phyloP scores from a whole-genome alignment of 2,113 vertebrate genomes.

The Myrmecophaga tridactyla region DNA sequence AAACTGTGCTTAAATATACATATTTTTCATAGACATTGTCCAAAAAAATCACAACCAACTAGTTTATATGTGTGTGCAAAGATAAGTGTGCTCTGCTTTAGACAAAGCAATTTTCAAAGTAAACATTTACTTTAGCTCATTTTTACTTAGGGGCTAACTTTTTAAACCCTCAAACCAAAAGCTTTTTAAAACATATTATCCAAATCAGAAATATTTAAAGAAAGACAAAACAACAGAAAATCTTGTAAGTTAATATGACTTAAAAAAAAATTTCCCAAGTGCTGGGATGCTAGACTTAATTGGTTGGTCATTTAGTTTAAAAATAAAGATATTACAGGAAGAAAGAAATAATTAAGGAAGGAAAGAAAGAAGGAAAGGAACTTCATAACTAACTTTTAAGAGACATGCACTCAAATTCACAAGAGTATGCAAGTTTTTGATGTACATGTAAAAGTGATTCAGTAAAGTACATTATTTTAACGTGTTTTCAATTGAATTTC shows the following conservation, averaged over 20 bases:
- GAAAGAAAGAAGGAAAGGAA: neutral
- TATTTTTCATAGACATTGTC: neutral
- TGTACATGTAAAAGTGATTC: neutral
- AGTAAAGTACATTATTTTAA: neutral
- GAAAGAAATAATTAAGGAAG: neutral
- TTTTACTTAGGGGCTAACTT: constrained; percentile 1
- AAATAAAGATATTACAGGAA: neutral
- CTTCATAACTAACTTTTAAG: neutral
- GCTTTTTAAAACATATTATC: neutral
- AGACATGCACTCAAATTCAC: neutral
- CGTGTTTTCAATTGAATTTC: neutral
- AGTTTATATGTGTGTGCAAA: neutral
- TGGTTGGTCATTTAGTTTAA: neutral
- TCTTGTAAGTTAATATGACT: neutral
- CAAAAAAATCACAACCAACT: neutral
- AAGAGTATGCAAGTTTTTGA: neutral
- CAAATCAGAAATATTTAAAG: neutral
- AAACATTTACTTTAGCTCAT: neutral
- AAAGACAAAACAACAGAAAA: neutral
- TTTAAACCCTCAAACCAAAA: neutral
- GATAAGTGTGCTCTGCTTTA: neutral
- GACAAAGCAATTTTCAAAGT: neutral
- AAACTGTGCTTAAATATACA: neutral
- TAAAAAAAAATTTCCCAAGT: neutral
- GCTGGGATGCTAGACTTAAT: neutral